Percentiles rank a stretch among this genome's conserved stretches.
phyloP scores from a whole-genome alignment of 2,888 invertebrate genomes.

The Luperina nickerlii region DNA sequence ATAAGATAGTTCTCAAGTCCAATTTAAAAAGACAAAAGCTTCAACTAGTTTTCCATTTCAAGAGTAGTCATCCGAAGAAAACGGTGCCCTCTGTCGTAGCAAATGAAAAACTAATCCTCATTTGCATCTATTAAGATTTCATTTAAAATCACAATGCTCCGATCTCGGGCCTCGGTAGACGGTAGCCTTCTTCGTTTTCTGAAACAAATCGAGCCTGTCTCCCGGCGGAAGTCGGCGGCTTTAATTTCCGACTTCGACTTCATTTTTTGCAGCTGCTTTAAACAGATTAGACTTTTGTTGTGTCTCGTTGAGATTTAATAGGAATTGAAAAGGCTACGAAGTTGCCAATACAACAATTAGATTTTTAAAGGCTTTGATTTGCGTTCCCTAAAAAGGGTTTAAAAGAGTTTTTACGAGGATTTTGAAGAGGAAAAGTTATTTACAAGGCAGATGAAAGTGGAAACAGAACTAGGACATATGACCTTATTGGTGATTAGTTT shows the following conservation, averaged over 20 bases:
- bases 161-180: slow-evolving; percentile 46
- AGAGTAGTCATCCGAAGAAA: slow-evolving; percentile 50
- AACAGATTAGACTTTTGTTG: slow-evolving; percentile 66
- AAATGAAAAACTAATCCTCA: slow-evolving; percentile 65
- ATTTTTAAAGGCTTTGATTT: slow-evolving; percentile 38
- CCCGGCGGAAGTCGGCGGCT: slow-evolving; percentile 71
- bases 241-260: slow-evolving; percentile 78
- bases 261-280: slow-evolving; percentile 67
- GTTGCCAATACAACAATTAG: slow-evolving; percentile 40
- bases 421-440: not conserved
- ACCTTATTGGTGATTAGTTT: too few relatives aligned
- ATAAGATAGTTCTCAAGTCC: not conserved
- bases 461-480: too few relatives aligned
- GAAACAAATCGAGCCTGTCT: slow-evolving; percentile 77
- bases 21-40: slow-evolving; percentile 58
- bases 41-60: slow-evolving; percentile 56
- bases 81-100: slow-evolving; percentile 51
- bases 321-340: slow-evolving; percentile 33
- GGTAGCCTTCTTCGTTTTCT: slow-evolving; percentile 58
- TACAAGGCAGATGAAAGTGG: not conserved
- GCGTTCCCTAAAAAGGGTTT: not conserved
- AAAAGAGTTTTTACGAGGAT: not conserved
- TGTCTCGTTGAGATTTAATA: slow-evolving; percentile 55
- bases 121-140: slow-evolving; percentile 70
- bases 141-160: slow-evolving; percentile 74